Conservation (phyloP, 2,113 vertebrate species). For the Daubentonia madagascariensis region DNA sequence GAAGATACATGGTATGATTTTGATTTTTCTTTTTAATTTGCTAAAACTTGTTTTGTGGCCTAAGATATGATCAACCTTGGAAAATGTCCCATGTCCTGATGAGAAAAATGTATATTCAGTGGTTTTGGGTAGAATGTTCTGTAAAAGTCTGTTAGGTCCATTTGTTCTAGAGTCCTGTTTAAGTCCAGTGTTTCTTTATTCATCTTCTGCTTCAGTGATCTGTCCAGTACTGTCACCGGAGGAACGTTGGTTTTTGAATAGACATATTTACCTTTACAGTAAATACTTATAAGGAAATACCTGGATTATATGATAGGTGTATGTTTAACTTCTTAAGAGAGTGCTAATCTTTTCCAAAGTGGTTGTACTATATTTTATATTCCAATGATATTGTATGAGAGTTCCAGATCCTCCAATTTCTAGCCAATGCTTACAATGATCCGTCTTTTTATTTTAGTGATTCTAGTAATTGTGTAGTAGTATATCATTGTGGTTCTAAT, state of each 20-base stretch:
- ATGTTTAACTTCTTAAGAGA: background rate
- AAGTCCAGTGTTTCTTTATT: too few species aligned
- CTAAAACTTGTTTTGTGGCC: too few species aligned
- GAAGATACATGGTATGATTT: too few species aligned
- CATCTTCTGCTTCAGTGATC: too few species aligned
- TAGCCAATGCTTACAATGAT: background rate
- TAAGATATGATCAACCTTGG: too few species aligned
- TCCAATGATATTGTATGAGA: background rate
- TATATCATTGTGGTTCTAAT: background rate
- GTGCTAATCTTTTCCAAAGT: background rate
- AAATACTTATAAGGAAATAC: background rate
- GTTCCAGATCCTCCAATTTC: background rate
- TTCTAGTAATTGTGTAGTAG: background rate
- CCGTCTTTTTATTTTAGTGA: background rate
- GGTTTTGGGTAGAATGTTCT: too few species aligned
- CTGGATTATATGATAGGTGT: background rate
- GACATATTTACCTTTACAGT: background rate
- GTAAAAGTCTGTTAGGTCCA: too few species aligned
- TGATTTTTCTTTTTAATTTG: too few species aligned
- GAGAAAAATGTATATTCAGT: too few species aligned
- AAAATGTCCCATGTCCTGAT: too few species aligned
- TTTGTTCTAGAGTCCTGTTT: too few species aligned
- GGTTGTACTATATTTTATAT: background rate
- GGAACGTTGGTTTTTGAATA: background rate
- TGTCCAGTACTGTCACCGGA: too few species aligned